These are phyloP conservation scores for Noctua janthina DNA, from an alignment of 2,888 invertebrate species.

Conservation along the genomic window DNA sequence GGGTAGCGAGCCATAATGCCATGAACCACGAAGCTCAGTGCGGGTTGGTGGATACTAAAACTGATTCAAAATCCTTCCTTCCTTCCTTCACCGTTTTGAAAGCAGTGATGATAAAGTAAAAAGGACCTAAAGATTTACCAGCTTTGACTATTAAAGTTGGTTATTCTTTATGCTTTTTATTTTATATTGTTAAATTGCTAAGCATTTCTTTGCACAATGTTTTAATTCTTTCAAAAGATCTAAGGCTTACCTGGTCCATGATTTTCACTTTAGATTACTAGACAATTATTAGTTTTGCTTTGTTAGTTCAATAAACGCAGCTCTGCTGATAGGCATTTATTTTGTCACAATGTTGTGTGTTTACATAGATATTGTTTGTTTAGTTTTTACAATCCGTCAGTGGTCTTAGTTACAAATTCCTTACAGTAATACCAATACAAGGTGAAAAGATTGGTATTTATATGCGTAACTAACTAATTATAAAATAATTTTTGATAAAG, in stretches of 20 bases:
- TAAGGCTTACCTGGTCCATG: constrained; percentile 34
- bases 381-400: background rate
- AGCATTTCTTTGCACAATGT: background rate
- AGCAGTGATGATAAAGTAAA: background rate
- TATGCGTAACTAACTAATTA: background rate
- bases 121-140: background rate
- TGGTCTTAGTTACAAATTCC: background rate
- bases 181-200: background rate
- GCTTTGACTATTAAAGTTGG: background rate
- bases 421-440: constrained; percentile 1
- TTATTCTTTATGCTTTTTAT: background rate
- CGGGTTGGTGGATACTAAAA: background rate
- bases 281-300: background rate
- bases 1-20: background rate
- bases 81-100: background rate
- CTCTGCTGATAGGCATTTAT: background rate
- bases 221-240: background rate
- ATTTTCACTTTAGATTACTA: background rate
- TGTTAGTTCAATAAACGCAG: constrained; percentile 14
- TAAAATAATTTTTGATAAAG: background rate
- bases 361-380: constrained; percentile 9
- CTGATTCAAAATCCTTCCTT: background rate
- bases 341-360: background rate
- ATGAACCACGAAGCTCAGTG: background rate
- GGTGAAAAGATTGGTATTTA: background rate